A percentile compares a stretch with the other conserved stretches of the same genome.
Evolutionary conservation across 1,140 invertebrate species (phyloP).

Genomic region (Periplaneta americana): DNA sequence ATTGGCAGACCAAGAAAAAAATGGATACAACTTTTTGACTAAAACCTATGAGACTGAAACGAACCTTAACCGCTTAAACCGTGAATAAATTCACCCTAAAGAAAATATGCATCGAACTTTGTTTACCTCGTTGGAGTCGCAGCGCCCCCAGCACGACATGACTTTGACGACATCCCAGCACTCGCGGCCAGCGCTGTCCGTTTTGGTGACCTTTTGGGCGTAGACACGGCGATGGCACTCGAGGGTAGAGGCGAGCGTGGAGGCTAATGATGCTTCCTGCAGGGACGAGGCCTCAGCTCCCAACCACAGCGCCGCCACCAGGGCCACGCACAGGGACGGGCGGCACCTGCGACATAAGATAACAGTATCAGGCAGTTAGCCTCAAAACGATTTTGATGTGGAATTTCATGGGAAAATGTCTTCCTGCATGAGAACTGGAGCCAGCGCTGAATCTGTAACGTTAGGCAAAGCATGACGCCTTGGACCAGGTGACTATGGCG

Average conservation of each 20-base stretch:
- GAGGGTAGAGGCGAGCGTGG: slow-evolving; percentile 31
- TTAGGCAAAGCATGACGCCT: too few relatives aligned
- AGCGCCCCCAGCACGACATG: slow-evolving; percentile 75
- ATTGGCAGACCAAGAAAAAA: too few relatives aligned
- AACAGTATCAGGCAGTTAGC: too few relatives aligned
- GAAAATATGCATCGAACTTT: neutral
- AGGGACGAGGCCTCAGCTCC: neutral
- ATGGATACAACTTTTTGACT: too few relatives aligned
- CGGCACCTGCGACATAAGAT: neutral
- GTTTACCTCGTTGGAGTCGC: slow-evolving; percentile 69
- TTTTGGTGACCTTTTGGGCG: slow-evolving; percentile 44
- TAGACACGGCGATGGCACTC: slow-evolving; percentile 44
- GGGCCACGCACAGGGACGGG: neutral
- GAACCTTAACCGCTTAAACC: too few relatives aligned
- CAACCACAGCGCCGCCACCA: neutral
- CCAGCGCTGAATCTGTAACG: too few relatives aligned
- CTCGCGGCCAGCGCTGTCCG: slow-evolving; percentile 52
- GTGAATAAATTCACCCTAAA: too few relatives aligned
- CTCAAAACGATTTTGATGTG: too few relatives aligned
- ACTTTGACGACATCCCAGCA: slow-evolving; percentile 70
- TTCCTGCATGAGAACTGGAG: too few relatives aligned
- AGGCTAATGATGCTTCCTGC: neutral
- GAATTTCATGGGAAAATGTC: too few relatives aligned
- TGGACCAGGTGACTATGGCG: too few relatives aligned
- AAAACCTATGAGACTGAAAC: too few relatives aligned